Base-by-base conservation (phyloP, 1,140 invertebrate genomes). In the Drosophila takahashii region DNA sequence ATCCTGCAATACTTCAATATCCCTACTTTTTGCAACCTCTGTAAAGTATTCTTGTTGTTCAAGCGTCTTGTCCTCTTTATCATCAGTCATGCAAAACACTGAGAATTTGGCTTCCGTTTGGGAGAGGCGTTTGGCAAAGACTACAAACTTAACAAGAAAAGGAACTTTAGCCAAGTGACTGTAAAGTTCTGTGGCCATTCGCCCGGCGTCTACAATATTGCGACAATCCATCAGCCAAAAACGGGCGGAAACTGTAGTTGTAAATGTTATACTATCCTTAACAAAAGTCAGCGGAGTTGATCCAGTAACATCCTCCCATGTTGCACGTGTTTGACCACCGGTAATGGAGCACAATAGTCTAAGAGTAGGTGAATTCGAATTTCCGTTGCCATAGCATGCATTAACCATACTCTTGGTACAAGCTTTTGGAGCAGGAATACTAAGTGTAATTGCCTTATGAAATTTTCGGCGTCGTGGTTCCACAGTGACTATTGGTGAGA, bases 191-290 rank as follows among this genome's bases (percentile, higher is more conserved):
- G 98, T 98, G 0, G 98, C 99, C 98, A 99, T 99, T 94, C 98
- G 97, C n/a, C 98, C 97, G 6, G 98, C 98, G 91, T 99, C 98
- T 52, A 95, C 95, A 16, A 99, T 95, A 92, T 99, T 99, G 81
- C 99, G 95, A 90, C 98, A 99, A 92, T 99, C 99, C 95, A 99
- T 99, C 26, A 99, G 93, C 98, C 99, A 99, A 93, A 99, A 99
- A 85, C 98, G 94, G n/a, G 99, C 99, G 1, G 99, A 99, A 0
- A 99, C 98, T 4, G 98, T 99, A 0, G 99, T 99, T 0, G 99
- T 99, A 92, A 99, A 99, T 13, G 98, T 99, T 0, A 99, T 98
- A 91, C 97, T 98, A 91, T 99, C 98, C 81, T 99, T 99, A 77
- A 99, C 97, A 92, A 99, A 99, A 0, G 98, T 98, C 37, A 99